Base-by-base conservation (phyloP, 1,140 invertebrate species). In the Tetragonula clypearis region DNA sequence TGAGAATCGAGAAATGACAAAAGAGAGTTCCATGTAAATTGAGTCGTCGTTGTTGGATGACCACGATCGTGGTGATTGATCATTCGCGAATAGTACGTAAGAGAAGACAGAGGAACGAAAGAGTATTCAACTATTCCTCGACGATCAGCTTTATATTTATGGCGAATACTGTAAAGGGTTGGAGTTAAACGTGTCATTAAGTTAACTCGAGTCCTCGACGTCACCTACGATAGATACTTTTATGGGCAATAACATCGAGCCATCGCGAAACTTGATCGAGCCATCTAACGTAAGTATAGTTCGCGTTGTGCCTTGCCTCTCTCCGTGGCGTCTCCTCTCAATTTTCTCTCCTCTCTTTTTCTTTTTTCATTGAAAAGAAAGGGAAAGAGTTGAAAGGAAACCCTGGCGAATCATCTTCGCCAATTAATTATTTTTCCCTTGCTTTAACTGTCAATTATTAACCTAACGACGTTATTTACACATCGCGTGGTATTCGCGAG, bases 131-230 rank as follows among this genome's bases (percentile, higher is more conserved):
- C 62, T 81, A 56, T 56, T 81, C 49, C 56, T 19, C 55, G 79
- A 5, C 41, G 35, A 81, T 81, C 79, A 41, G 41, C 26, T 81
- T 81, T 73, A 30, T 81, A 81, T 73, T 53, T 72, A 81, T 73
- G 69, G 35, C n/a, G n/a, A 55, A n/a, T 56, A 73, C 68, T 73
- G 53, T 62, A 53, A 80, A 80, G 68, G 35, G 55, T 17, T 23
- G 15, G 68, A 49, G 55, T 80, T 80, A 80, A 81, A 73, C 53
- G 55, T 68, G 77, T 81, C 79, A 49, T 73, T 41, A 35, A 81
- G 79, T 81, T 56, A 30, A 35, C 69, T 81, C n/a, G 71, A 73
- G 35, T 49, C 41, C n/a, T 19, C 69, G 8, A 19, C 15, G 26
- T 75, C 73, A 26, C 56, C 68, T 60, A 58, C 30, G 66, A 60